A percentile compares a stretch with the other conserved stretches of the same genome.
phyloP scores from a whole-genome alignment of 2,888 invertebrate species.

The Drosophila algonquin region DNA sequence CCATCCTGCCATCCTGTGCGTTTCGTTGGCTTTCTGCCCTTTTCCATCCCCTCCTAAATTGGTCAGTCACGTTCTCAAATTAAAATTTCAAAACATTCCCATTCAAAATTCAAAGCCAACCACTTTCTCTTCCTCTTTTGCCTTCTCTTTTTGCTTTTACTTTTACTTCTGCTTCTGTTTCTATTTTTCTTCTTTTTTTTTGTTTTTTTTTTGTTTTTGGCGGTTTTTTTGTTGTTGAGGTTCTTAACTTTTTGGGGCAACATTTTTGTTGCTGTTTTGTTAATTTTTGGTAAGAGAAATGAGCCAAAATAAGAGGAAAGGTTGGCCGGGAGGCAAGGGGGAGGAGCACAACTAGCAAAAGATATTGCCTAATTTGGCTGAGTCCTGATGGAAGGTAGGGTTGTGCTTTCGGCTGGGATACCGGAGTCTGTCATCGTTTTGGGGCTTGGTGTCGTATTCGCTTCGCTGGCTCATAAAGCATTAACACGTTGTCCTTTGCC shows the following conservation, averaged over 20 bases:
- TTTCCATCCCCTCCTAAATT: slow-evolving; percentile 4
- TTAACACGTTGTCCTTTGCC: slow-evolving; percentile 57
- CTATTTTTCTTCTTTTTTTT: neutral
- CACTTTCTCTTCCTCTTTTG: neutral
- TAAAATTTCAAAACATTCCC: slow-evolving; percentile 36
- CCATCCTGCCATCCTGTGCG: neutral
- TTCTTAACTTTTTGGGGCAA: neutral
- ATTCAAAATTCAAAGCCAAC: slow-evolving; percentile 27
- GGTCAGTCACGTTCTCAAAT: slow-evolving; percentile 42
- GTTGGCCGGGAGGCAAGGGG: slow-evolving; percentile 11
- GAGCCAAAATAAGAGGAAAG: slow-evolving; percentile 22
- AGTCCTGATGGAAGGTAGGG: slow-evolving; percentile 10
- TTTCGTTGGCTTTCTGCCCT: neutral
- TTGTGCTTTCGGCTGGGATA: neutral
- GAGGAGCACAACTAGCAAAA: neutral
- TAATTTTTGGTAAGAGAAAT: slow-evolving; percentile 4
- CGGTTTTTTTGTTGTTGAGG: neutral
- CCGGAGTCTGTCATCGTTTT: slow-evolving; percentile 16
- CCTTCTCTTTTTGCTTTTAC: neutral
- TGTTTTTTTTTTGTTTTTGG: neutral
- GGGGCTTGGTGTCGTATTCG: slow-evolving; percentile 3
- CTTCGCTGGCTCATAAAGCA: slow-evolving; percentile 58
- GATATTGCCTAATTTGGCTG: neutral
- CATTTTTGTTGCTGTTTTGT: neutral
- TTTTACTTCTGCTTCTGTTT: slow-evolving; percentile 9